phyloP scores from a whole-genome alignment of 2,797 vertebrate genomes.

The Anguilla pacifica region DNA sequence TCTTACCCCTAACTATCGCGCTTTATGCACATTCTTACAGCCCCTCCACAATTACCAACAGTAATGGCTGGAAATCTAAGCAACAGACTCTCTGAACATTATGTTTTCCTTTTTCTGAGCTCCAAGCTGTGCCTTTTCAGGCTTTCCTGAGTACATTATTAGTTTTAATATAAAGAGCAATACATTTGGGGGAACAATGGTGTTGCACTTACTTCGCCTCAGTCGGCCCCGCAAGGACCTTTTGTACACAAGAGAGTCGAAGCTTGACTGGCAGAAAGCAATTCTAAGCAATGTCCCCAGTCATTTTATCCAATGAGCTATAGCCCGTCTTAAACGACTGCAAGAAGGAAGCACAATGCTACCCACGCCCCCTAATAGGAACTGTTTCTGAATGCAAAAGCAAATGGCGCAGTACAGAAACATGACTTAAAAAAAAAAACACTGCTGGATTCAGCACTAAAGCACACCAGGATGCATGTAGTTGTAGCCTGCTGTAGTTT shows the following conservation, averaged over 20 bases:
- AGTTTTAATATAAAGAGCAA: conserved; percentile 8
- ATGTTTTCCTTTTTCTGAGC: neutral
- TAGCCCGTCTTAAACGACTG: neutral
- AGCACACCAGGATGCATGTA: neutral
- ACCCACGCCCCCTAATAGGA: neutral
- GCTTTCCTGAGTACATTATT: neutral
- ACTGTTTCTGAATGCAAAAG: neutral
- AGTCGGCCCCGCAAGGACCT: neutral
- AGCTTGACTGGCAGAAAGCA: conserved; percentile 2
- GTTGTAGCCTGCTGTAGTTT: neutral
- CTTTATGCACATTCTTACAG: neutral
- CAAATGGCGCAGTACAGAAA: neutral
- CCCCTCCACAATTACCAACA: neutral
- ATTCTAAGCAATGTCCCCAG: conserved; percentile 9
- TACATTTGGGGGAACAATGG: conserved; percentile 10
- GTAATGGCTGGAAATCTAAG: neutral
- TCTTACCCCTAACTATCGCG: neutral
- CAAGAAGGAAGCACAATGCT: neutral
- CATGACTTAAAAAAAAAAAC: neutral
- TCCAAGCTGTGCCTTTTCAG: neutral
- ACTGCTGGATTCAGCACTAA: neutral
- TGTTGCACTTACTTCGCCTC: neutral
- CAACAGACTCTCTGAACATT: neutral
- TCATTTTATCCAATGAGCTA: conserved; percentile 3
- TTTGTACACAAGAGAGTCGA: neutral